Conservation (phyloP, 2,888 invertebrate genomes). For the Mythimna vitellina region DNA sequence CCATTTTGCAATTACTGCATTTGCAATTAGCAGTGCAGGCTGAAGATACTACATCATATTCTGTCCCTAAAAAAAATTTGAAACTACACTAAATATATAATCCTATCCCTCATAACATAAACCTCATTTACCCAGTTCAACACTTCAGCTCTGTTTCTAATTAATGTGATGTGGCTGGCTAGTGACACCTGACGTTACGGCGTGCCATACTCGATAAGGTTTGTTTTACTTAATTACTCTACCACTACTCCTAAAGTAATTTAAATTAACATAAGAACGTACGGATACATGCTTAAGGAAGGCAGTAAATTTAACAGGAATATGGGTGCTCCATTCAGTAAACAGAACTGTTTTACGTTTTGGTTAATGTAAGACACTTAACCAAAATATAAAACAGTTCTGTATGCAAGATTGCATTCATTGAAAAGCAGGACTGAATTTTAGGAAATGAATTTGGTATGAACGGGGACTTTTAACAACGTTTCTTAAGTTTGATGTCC, state of each 20-base stretch:
- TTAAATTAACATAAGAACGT: conserved; percentile 18
- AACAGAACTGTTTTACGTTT: conserved; percentile 10
- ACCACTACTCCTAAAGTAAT: conserved; percentile 25
- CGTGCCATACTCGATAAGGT: conserved; percentile 61
- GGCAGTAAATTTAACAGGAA: conserved; percentile 1
- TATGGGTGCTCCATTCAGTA: conserved; percentile 20
- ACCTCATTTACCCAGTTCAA: conserved; percentile 39
- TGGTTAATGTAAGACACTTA: background rate
- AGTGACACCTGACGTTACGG: conserved; percentile 58
- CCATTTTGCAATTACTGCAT: no score
- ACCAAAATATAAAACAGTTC: no score
- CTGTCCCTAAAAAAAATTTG: background rate
- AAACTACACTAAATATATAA: background rate
- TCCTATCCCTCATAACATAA: conserved; percentile 39
- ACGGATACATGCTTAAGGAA: background rate
- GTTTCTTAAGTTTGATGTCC: background rate
- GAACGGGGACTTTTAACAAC: background rate
- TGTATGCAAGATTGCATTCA: background rate
- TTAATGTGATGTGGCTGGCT: conserved; percentile 68
- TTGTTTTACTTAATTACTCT: conserved; percentile 55
- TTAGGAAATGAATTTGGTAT: background rate
- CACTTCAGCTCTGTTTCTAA: conserved; percentile 68
- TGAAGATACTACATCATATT: no score
- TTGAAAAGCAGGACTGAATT: background rate
- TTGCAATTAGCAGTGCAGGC: no score